Evolutionary conservation across 2,888 invertebrate genomes (phyloP).

Genomic region (Allygus modestus): DNA sequence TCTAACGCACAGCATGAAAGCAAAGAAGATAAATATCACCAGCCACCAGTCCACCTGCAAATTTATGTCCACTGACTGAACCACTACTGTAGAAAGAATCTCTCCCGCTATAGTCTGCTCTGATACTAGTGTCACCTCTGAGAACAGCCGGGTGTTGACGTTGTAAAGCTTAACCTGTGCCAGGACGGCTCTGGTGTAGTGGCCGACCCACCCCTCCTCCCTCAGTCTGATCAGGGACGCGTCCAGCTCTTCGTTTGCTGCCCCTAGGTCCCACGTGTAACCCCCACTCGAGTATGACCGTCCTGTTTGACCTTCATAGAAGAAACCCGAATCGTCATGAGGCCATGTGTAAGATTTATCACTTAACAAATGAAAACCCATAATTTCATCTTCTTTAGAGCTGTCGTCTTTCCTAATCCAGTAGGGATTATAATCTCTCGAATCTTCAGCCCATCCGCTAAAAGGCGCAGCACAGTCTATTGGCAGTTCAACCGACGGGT

Average conservation of each 20-base stretch:
- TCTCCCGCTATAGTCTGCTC: neutral
- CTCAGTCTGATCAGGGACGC: neutral
- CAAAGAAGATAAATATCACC: neutral
- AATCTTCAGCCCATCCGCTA: neutral
- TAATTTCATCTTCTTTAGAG: neutral
- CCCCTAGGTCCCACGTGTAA: too few relatives aligned
- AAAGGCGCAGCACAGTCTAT: neutral
- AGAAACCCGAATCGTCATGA: neutral
- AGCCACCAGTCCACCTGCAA: neutral
- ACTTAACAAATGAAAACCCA: neutral
- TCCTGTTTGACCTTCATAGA: neutral
- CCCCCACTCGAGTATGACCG: neutral
- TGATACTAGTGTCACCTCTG: neutral
- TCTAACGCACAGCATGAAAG: too few relatives aligned
- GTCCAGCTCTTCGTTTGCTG: neutral
- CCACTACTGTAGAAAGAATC: neutral
- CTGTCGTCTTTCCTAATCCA: neutral
- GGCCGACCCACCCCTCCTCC: too few relatives aligned
- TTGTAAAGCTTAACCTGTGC: neutral
- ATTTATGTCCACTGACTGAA: neutral
- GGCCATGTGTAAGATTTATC: neutral
- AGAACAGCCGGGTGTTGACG: neutral
- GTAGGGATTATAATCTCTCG: neutral
- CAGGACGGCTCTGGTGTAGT: neutral
- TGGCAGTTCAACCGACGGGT: neutral